Base-by-base conservation (phyloP, 2,888 invertebrate species). In the Tetragonula carbonaria region DNA sequence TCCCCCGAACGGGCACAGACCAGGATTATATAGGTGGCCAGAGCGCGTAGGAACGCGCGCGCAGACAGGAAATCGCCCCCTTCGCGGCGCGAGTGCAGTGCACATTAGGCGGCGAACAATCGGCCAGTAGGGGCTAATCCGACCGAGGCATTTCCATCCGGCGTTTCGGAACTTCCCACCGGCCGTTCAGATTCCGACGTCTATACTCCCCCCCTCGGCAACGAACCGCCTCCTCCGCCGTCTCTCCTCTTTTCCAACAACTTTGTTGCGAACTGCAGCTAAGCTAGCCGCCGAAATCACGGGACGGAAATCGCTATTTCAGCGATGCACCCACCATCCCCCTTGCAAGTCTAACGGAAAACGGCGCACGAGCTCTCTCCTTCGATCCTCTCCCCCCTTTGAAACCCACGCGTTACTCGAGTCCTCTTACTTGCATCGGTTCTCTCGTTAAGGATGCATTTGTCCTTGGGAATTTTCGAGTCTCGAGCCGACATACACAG, bases 101-200 rank as follows among this genome's bases (percentile, higher is more conserved):
- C 80, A 84, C 89, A 86, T 89, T 89, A 87, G 84, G 78, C 77
- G 85, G 63, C 74, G 67, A 86, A 87, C 85, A 84, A 84, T 84
- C 78, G 88, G 78, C 71, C 79, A 83, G 86, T 62, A 80, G 85
- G 86, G 88, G 90, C 90, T 90, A 90, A 90, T 90, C 90, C 88
- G 85, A 75, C 83, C 87, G 82, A 89, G 90, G 87, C 89, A 89
- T 90, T 90, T 90, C 90, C 89, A 90, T 87, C 86, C 84, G 82
- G 87, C 87, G 86, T 87, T 90, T 86, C 85, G 84, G 84, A 90
- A 89, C 90, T 89, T 90, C 87, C 87, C 82, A 75, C 84, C 80
- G 45, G 23, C 66, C 33, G 82, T 68, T 80, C 84, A 66, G 86
- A 90, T 90, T 90, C 90, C 90, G 38, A 85, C 72, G 78, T 85